Conservation (phyloP, 2,113 vertebrate genomes). For the Archocentrus centrarchus region DNA sequence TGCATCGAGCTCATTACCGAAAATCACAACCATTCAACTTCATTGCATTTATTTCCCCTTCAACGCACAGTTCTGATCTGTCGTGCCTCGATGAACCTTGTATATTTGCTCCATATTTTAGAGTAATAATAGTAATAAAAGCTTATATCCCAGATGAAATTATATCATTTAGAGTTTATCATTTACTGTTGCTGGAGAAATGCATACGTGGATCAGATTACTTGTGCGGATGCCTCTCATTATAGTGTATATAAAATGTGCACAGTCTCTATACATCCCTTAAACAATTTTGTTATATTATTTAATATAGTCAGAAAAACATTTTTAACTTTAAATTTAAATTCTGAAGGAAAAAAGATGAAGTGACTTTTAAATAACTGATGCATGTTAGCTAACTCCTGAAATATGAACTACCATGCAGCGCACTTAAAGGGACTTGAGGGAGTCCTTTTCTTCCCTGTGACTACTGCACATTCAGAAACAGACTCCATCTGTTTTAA, state of each 20-base stretch:
- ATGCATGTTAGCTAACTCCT: constrained; percentile 31
- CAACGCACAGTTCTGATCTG: constrained; percentile 46
- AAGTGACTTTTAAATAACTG: constrained; percentile 21
- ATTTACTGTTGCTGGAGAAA: constrained; percentile 20
- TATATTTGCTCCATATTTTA: constrained; percentile 67
- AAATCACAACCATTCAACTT: constrained; percentile 74
- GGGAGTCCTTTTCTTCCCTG: constrained; percentile 44
- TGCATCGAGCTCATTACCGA: constrained; percentile 78
- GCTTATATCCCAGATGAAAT: constrained; percentile 61
- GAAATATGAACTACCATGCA: constrained; percentile 19
- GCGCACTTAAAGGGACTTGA: constrained; percentile 39
- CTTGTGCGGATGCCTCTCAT: constrained; percentile 21
- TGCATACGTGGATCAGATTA: constrained; percentile 15
- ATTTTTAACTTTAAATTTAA: neutral
- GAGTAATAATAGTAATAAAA: constrained; percentile 73
- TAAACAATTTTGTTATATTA: constrained; percentile 4
- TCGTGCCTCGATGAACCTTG: constrained; percentile 57
- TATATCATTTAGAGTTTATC: constrained; percentile 44
- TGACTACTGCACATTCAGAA: constrained; percentile 62
- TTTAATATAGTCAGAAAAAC: constrained; percentile 4
- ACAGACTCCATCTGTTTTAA: constrained; percentile 74
- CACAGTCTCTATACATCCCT: neutral
- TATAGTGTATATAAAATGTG: neutral
- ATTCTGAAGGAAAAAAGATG: neutral
- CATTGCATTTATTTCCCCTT: constrained; percentile 65